These are phyloP conservation scores for Pygocentrus nattereri DNA, from an alignment of 2,797 vertebrate species.

Conservation along the genomic window DNA sequence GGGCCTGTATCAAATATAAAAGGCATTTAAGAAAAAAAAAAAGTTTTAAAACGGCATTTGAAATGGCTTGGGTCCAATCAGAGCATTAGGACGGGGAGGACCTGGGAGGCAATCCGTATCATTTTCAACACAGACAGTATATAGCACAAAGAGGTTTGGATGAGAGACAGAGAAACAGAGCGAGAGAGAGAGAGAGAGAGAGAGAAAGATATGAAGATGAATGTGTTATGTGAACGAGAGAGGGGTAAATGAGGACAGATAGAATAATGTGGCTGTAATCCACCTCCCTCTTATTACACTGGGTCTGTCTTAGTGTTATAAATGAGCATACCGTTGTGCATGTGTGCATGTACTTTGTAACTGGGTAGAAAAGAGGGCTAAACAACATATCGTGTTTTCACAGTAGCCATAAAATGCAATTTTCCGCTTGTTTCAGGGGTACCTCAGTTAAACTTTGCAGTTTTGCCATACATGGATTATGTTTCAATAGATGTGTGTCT, in stretches of 20 bases:
- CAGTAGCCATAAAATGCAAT: too few species aligned
- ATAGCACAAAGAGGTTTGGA: constrained; percentile 18
- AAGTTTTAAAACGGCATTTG: constrained; percentile 18
- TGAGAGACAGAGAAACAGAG: constrained; percentile 20
- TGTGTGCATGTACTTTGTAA: not conserved
- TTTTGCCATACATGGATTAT: too few species aligned
- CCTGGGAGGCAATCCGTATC: constrained; percentile 41
- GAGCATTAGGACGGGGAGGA: constrained; percentile 54
- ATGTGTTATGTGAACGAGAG: constrained; percentile 40
- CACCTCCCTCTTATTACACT: constrained; percentile 23
- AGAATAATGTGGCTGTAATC: constrained; percentile 46
- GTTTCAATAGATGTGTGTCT: too few species aligned
- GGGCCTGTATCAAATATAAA: constrained; percentile 38
- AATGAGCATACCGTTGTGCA: constrained; percentile 21
- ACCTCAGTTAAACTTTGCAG: too few species aligned
- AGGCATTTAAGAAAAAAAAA: constrained; percentile 20
- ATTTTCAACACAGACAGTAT: constrained; percentile 3
- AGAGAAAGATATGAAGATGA: constrained; percentile 39
- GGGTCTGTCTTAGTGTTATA: constrained; percentile 18
- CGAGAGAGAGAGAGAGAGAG: constrained; percentile 24
- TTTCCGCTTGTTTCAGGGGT: too few species aligned
- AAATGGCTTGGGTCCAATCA: constrained; percentile 52
- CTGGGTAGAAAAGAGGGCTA: too few species aligned
- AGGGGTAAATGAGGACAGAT: constrained; percentile 11
- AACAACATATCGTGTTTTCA: too few species aligned